Percentiles rank a stretch among this genome's conserved stretches.
phyloP scores from a whole-genome alignment of 2,888 invertebrate species.

The Hirtodrosophila alboralis region DNA sequence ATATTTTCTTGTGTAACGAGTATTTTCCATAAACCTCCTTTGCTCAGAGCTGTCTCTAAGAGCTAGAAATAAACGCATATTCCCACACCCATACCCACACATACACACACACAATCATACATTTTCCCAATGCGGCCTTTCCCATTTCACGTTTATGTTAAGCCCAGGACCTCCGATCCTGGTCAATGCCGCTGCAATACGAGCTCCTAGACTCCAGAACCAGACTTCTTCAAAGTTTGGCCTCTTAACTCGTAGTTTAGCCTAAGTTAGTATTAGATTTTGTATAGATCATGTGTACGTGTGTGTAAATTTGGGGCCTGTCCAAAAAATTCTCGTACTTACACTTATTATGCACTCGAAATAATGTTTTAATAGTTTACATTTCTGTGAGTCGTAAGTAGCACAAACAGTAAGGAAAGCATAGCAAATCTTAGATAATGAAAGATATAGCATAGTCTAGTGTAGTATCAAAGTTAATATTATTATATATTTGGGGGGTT shows the following conservation, averaged over 20 bases:
- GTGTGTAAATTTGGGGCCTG: conserved; percentile 35
- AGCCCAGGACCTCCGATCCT: conserved; percentile 20
- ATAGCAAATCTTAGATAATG: conserved; percentile 71
- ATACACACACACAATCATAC: conserved; percentile 13
- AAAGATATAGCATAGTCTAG: conserved; percentile 60
- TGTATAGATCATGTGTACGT: conserved; percentile 59
- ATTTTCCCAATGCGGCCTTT: conserved; percentile 66
- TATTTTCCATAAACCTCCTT: conserved; percentile 58
- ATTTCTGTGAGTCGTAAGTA: conserved; percentile 69
- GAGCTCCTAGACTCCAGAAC: conserved; percentile 67
- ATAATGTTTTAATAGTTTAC: conserved; percentile 69
- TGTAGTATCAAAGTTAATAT: conserved; percentile 63
- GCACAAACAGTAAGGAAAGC: conserved; percentile 63
- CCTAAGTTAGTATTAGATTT: conserved; percentile 68
- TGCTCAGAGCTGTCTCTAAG: conserved; percentile 74
- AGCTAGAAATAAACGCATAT: conserved; percentile 41
- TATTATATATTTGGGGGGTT: conserved; percentile 12
- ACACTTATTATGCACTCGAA: conserved; percentile 60
- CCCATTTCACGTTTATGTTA: conserved; percentile 40
- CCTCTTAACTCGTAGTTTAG: conserved; percentile 44
- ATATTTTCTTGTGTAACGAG: conserved; percentile 49
- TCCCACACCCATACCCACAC: conserved; percentile 11
- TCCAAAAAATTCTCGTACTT: conserved; percentile 37
- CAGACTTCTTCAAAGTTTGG: conserved; percentile 35
- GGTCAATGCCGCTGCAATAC: conserved; percentile 56